Conservation (phyloP, 2,113 vertebrate genomes). For the Chloropsis hardwickii region DNA sequence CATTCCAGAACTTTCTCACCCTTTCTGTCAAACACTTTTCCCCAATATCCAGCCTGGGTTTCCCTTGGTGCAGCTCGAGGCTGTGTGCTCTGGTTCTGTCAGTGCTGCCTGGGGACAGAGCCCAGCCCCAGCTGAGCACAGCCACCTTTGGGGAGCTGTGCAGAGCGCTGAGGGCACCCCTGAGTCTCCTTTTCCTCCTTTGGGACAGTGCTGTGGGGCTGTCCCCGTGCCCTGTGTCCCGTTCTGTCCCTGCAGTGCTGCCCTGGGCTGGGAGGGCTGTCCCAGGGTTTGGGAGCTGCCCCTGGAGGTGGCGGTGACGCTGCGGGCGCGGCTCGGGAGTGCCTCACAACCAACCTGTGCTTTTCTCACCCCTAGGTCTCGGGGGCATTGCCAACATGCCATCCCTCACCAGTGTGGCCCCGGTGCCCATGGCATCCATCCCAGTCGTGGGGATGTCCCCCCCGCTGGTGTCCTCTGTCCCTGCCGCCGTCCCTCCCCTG, state of each 20-base stretch:
- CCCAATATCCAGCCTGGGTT: too few species aligned
- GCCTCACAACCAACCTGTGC: background rate
- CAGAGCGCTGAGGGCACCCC: too few species aligned
- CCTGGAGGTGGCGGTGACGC: background rate
- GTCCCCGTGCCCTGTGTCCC: background rate
- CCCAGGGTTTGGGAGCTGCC: background rate
- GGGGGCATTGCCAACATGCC: conserved; percentile 81
- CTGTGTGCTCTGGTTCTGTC: too few species aligned
- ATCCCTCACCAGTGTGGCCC: conserved; percentile 81
- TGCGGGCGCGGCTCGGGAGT: background rate
- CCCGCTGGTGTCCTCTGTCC: conserved; percentile 85
- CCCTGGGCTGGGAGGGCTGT: background rate
- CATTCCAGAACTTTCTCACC: too few species aligned
- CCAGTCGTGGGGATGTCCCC: conserved; percentile 93
- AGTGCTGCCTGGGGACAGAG: too few species aligned
- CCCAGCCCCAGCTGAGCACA: too few species aligned
- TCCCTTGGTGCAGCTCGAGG: too few species aligned
- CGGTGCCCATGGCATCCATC: conserved; percentile 88
- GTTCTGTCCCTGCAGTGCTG: background rate
- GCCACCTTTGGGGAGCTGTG: too few species aligned
- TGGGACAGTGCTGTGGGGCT: background rate
- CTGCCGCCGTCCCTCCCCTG: conserved; percentile 84
- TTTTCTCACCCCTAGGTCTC: conserved; percentile 77
- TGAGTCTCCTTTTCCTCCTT: too few species aligned
- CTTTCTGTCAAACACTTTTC: too few species aligned